Evolutionary conservation across 2,113 vertebrate species (phyloP).

Genomic region (Aplodontia rufa): DNA sequence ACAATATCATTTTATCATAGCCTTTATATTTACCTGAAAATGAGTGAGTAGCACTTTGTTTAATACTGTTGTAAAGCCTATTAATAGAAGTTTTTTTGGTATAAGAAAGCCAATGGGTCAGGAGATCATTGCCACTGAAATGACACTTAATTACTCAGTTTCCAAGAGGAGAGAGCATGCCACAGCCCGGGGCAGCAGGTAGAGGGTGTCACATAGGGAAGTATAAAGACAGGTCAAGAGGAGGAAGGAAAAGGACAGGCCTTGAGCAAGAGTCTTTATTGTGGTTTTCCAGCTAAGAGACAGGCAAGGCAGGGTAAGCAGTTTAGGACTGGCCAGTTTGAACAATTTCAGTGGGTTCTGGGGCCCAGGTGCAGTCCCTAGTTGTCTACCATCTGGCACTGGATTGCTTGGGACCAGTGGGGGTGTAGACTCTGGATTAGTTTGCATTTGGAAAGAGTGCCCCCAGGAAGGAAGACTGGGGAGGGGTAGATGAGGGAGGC

Average conservation of each 20-base stretch:
- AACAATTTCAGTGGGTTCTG: not conserved
- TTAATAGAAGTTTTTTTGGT: not conserved
- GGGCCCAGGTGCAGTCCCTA: not conserved
- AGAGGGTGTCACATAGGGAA: not conserved
- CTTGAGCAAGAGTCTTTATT: not conserved
- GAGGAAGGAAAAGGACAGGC: not conserved
- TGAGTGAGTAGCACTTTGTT: not conserved
- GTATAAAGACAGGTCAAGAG: not conserved
- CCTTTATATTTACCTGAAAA: constrained; percentile 19
- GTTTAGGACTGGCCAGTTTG: not conserved
- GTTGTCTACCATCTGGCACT: not conserved
- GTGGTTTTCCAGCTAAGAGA: not conserved
- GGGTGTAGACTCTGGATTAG: not conserved
- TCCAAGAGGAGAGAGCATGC: not conserved
- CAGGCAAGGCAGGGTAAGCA: not conserved
- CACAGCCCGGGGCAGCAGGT: not conserved
- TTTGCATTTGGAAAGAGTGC: not conserved
- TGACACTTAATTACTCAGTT: not conserved
- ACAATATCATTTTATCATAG: not conserved
- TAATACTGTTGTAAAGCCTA: not conserved
- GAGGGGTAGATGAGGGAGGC: not conserved
- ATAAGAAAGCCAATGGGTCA: not conserved
- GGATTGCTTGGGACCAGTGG: not conserved
- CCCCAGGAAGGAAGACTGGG: not conserved
- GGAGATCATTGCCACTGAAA: not conserved